A percentile compares a stretch with the other conserved stretches of the same genome.
Evolutionary conservation across 1,140 invertebrate genomes (phyloP).

Genomic region (Anadara kagoshimensis): DNA sequence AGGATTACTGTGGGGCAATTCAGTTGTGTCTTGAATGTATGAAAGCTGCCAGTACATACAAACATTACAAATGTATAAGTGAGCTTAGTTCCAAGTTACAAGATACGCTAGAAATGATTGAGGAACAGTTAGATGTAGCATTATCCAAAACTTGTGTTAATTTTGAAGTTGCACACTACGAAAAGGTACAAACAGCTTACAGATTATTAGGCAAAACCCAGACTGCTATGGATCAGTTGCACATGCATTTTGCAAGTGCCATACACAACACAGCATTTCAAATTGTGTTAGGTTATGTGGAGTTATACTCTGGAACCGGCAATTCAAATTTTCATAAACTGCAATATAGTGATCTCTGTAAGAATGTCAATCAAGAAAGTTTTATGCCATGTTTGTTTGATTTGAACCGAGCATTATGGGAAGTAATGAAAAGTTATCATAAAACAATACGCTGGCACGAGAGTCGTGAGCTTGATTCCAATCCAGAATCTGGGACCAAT

Average conservation of each 20-base stretch:
- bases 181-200: conserved; percentile 88
- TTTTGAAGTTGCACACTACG: conserved; percentile 69
- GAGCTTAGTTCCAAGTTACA: conserved; percentile 85
- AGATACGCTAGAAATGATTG: conserved; percentile 92
- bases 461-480: conserved; percentile 44
- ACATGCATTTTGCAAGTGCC: conserved; percentile 95
- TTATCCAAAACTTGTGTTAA: conserved; percentile 81
- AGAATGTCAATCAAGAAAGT: conserved; percentile 82
- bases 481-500: conserved; percentile 4
- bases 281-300: conserved; percentile 78
- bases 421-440: conserved; percentile 71
- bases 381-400: conserved; percentile 80
- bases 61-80: conserved; percentile 75
- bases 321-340: conserved; percentile 79
- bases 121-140: conserved; percentile 92
- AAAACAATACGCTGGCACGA: conserved; percentile 71
- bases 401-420: conserved; percentile 72
- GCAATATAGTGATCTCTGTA: conserved; percentile 76
- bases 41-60: conserved; percentile 80
- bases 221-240: conserved; percentile 93
- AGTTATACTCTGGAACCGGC: conserved; percentile 78
- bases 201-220: conserved; percentile 77
- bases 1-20: conserved; percentile 93
- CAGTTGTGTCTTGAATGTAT: conserved; percentile 90
- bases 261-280: conserved; percentile 91